These are phyloP conservation scores for Morone saxatilis DNA, from an alignment of 2,113 vertebrate genomes.

Conservation along the genomic window DNA sequence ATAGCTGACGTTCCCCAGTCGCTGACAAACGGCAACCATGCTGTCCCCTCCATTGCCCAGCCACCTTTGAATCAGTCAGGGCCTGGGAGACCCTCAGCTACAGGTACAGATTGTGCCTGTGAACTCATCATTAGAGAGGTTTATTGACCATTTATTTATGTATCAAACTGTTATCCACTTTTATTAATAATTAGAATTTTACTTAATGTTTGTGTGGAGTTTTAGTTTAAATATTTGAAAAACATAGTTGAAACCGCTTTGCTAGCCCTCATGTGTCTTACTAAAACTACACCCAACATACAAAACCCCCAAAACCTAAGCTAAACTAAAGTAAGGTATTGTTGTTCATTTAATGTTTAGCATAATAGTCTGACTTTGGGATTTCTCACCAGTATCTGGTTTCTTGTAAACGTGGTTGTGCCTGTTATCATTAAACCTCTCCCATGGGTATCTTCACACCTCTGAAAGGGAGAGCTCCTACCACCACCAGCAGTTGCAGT, in stretches of 20 bases:
- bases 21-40: constrained; percentile 87
- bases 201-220: too few species aligned
- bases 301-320: too few species aligned
- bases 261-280: background rate
- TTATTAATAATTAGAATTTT: too few species aligned
- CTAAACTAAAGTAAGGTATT: background rate
- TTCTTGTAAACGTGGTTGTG: constrained; percentile 39
- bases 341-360: background rate
- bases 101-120: constrained; percentile 81
- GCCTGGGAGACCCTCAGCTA: constrained; percentile 84
- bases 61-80: constrained; percentile 80
- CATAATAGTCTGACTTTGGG: background rate
- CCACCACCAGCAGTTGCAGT: constrained; percentile 29
- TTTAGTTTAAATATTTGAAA: background rate
- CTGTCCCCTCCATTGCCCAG: constrained; percentile 77
- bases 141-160: too few species aligned
- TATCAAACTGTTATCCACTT: too few species aligned
- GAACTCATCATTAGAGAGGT: too few species aligned
- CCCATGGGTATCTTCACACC: constrained; percentile 68
- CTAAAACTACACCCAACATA: background rate
- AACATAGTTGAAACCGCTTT: background rate
- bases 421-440: constrained; percentile 33
- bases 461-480: constrained; percentile 56
- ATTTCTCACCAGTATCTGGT: background rate
- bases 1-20: constrained; percentile 66